A percentile compares a stretch with the other conserved stretches of the same genome.
Conservation (phyloP, 2,797 vertebrate genomes). For the Anguilla anguilla region DNA sequence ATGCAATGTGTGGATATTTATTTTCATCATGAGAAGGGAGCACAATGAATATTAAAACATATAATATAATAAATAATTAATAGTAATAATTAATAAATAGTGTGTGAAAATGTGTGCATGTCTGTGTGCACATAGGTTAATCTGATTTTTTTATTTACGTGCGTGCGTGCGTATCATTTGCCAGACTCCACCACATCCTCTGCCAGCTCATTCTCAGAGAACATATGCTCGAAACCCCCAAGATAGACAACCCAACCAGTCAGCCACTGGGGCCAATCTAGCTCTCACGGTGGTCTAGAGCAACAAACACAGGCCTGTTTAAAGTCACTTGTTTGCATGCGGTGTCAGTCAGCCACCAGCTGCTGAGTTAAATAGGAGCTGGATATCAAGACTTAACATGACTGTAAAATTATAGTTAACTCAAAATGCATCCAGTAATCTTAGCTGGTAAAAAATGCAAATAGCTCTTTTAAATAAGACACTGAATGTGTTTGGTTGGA, state of each 20-base stretch:
- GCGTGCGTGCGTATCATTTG: neutral
- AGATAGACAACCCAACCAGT: neutral
- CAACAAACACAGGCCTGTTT: constrained; percentile 57
- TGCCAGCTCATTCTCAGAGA: neutral
- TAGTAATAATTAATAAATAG: neutral
- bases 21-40: neutral
- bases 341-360: constrained; percentile 52
- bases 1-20: neutral
- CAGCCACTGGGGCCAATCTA: neutral
- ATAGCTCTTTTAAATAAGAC: neutral
- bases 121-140: neutral
- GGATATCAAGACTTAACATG: neutral
- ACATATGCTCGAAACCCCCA: neutral
- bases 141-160: neutral
- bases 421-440: neutral
- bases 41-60: neutral
- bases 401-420: neutral
- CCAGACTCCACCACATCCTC: constrained; percentile 2
- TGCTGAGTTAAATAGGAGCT: neutral
- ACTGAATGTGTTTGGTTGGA: neutral
- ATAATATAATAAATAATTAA: too few relatives aligned
- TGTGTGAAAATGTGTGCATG: constrained; percentile 39
- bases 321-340: constrained; percentile 62
- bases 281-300: constrained; percentile 8
- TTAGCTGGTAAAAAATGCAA: neutral